Conservation (phyloP, 1,140 invertebrate genomes). For the Apis laboriosa region DNA sequence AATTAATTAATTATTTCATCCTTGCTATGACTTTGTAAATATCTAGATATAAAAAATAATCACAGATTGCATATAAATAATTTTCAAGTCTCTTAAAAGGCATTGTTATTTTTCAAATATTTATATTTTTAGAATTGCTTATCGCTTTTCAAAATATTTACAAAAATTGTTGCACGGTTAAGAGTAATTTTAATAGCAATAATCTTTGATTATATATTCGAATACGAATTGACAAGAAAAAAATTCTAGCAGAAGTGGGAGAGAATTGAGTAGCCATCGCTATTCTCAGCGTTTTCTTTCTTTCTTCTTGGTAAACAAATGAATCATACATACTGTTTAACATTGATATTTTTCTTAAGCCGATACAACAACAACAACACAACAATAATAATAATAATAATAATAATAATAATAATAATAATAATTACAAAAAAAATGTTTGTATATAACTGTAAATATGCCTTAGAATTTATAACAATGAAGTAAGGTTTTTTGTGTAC, state of each 20-base stretch:
- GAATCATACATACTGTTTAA: conserved; percentile 61
- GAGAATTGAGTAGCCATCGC: conserved; percentile 1
- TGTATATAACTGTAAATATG: conserved; percentile 79
- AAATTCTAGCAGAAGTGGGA: not conserved
- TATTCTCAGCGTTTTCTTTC: conserved; percentile 40
- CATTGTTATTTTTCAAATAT: too few species aligned
- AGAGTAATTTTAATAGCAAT: not conserved
- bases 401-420: not conserved
- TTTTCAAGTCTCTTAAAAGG: not conserved
- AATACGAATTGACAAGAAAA: not conserved
- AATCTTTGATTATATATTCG: not conserved
- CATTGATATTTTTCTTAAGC: conserved; percentile 72
- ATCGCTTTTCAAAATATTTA: not conserved
- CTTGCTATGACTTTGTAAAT: not conserved
- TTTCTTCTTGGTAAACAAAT: conserved; percentile 44
- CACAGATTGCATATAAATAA: not conserved
- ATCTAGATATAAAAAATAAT: not conserved
- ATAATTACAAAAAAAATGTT: conserved; percentile 34
- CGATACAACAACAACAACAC: conserved; percentile 31
- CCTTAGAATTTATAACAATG: conserved; percentile 72
- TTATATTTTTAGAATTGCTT: too few species aligned
- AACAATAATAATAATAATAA: not conserved
- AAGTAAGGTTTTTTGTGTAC: conserved; percentile 76
- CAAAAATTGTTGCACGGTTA: not conserved
- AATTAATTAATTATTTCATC: not conserved